Base-by-base conservation (phyloP, 2,113 vertebrate species). In the Aegithalos caudatus region DNA sequence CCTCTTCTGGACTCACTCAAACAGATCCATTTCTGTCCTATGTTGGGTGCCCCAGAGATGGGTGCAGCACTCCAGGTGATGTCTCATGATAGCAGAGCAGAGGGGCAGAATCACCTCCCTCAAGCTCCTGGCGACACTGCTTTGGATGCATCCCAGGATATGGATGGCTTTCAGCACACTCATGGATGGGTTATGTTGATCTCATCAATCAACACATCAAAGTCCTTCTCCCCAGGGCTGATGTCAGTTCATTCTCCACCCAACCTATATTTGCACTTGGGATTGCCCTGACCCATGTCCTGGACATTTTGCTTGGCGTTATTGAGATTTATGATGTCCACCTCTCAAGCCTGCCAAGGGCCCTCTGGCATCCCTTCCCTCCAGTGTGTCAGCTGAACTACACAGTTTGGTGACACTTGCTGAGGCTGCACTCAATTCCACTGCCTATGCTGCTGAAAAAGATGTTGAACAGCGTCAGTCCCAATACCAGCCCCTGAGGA, bases 361-460 rank as follows among this genome's bases (percentile, higher is more conserved):
- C 7, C 27, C 19, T 88, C 35, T 80, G 85, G 29, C 18, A 65
- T 12, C 27, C 22, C 27, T 73, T 58, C 38, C 14, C 19, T 58
- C 16, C 25, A 19, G 9, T 25, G 12, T 57, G 10, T 58, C 22
- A 33, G 0, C 27, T 14, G 12, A 22, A 37, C 33, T 38, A 23
- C 38, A 61, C 33, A 45, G 23, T 14, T 38, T 37, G 12, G 14
- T 69, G 62, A 69, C 6, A n/a, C 28, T 45, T 69, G 31, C 38
- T 53, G 64, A 61, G 19, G 10, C 17, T 27, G 27, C 38, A 20
- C 23, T 53, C 47, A 15, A 2, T 61, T 27, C 28, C 33, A 60
- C 47, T 53, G 38, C 18, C 38, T 27, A 11, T 1, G 0, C 53
- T 0, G 0, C 38, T 69, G n/a, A 38, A 23, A 53, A n/a, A 45